Evolutionary conservation across 2,113 vertebrate genomes (phyloP).

Genomic region (Cervus canadensis): DNA sequence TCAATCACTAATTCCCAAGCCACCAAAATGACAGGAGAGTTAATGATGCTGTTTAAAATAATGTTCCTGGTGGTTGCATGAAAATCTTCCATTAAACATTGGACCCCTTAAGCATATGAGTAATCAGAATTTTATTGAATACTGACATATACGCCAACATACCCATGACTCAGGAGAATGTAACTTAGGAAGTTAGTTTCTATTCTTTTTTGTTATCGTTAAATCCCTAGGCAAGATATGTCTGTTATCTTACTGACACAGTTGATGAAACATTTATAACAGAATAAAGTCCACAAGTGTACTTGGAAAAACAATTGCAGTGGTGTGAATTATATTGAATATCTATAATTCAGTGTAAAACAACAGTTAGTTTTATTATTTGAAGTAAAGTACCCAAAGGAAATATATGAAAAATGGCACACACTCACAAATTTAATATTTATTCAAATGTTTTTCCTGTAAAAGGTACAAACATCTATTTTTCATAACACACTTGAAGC

Average conservation of each 20-base stretch:
- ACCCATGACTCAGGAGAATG: not conserved
- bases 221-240: not conserved
- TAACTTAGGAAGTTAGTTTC: not conserved
- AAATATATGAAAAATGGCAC: not conserved
- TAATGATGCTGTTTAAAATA: not conserved
- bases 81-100: not conserved
- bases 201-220: not conserved
- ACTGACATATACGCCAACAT: not conserved
- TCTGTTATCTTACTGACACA: not conserved
- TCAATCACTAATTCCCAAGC: slow-evolving; percentile 15
- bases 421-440: not conserved
- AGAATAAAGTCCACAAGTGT: not conserved
- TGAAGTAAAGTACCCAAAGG: not conserved
- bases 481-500: not conserved
- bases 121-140: not conserved
- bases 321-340: not conserved
- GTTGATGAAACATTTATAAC: not conserved
- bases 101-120: not conserved
- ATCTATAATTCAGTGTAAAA: not conserved
- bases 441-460: not conserved
- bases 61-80: not conserved
- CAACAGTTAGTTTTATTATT: not conserved
- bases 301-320: not conserved
- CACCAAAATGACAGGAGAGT: not conserved
- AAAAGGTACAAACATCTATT: not conserved